Evolutionary conservation across 2,888 invertebrate genomes (phyloP), one percentile per base, ranked within the genome.

Genomic region (Metellina segmentata): DNA sequence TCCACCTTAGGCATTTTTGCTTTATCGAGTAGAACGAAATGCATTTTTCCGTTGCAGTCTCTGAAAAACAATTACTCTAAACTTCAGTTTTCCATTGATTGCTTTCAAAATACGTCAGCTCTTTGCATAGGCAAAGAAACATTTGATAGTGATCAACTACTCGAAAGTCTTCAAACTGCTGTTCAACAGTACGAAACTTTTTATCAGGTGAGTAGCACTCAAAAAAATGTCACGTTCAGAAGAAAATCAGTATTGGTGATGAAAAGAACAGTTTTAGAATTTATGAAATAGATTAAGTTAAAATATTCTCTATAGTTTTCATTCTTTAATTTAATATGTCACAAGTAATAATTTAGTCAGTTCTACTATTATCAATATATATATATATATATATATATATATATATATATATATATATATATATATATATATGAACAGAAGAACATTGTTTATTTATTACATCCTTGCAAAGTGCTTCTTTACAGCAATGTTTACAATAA

Each of bases 21-120:
- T 7, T 69, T 93, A 51, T 86, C 82, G 7, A 34, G 19, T 13
- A 85, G 72, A 70, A 19, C 48, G 16, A 89, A 89, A 81, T 91
- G 93, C 20, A 81, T 91, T 51, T 89, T 93, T 85, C 89, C 90
- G 0, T 16, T 93, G n/a, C 93, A 93, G 70, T 78, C 78, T 9
- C 7, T 93, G 19, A 91, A 85, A 89, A 19, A 77, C 2, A 93
- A 91, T 70, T 93, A 79, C 48, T 48, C 69, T 13, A 93, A 85
- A 75, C 70, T 93, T 71, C 77, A 89, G n/a, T 70, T 89, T 75
- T 74, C 92, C 5, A 69, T 92, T 52, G 92, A 92, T 70, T 79
- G 83, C 19, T 81, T 92, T 70, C 77, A 92, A 71, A 79, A 53
- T 52, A 70, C 83, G 0, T 19, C 69, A 48, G 34, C 72, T 4